These are phyloP conservation scores for Serrognathus titanus DNA, from an alignment of 2,888 invertebrate species.

Conservation along the genomic window DNA sequence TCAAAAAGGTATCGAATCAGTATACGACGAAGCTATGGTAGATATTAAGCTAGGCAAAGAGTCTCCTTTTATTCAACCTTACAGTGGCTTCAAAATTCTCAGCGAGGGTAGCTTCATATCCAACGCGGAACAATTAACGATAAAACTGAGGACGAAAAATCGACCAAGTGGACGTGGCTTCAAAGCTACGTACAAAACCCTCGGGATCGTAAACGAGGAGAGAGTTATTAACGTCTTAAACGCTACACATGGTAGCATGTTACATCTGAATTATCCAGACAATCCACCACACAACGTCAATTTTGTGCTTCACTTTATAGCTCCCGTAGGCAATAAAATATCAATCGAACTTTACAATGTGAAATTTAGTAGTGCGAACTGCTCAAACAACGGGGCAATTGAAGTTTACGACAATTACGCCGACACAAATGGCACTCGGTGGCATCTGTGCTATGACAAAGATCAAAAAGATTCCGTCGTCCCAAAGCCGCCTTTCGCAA, in stretches of 20 bases:
- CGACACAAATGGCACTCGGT: slow-evolving; percentile 66
- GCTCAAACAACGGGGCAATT: slow-evolving; percentile 34
- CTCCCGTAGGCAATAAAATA: slow-evolving; percentile 55
- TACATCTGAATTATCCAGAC: slow-evolving; percentile 60
- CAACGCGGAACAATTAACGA: slow-evolving; percentile 56
- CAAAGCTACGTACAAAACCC: slow-evolving; percentile 61
- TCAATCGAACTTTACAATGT: slow-evolving; percentile 52
- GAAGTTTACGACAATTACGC: slow-evolving; percentile 64
- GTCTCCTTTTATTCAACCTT: slow-evolving; percentile 55
- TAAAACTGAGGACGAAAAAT: slow-evolving; percentile 63
- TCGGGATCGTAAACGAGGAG: slow-evolving; percentile 43
- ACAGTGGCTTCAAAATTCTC: slow-evolving; percentile 53
- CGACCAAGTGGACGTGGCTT: slow-evolving; percentile 66
- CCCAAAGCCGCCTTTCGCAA: slow-evolving; percentile 51
- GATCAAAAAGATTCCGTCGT: slow-evolving; percentile 39
- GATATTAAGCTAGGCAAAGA: slow-evolving; percentile 57
- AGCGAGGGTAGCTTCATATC: slow-evolving; percentile 69
- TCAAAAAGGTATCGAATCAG: slow-evolving; percentile 42
- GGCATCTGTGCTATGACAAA: slow-evolving; percentile 59
- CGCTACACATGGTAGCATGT: slow-evolving; percentile 50
- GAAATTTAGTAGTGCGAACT: slow-evolving; percentile 44
- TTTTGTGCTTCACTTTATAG: slow-evolving; percentile 56
- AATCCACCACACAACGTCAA: slow-evolving; percentile 52
- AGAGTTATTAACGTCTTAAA: slow-evolving; percentile 49
- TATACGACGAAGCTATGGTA: slow-evolving; percentile 54